phyloP scores from a whole-genome alignment of 2,113 vertebrate genomes.

The Bos indicus region DNA sequence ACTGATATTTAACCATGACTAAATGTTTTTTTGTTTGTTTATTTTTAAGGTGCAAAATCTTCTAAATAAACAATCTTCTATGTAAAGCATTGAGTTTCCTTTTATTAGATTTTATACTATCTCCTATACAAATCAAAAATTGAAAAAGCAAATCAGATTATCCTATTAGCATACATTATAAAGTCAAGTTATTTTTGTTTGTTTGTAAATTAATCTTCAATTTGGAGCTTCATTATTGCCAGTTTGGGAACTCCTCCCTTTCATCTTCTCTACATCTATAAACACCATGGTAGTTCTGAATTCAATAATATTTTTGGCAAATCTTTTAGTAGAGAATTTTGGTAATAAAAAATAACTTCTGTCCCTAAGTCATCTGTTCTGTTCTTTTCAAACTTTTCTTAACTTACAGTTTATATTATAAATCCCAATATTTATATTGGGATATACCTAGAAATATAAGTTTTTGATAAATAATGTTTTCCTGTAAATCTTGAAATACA shows the following conservation, averaged over 20 bases:
- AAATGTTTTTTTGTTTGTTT: not conserved
- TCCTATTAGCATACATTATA: not conserved
- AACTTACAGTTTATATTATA: not conserved
- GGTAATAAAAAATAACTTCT: conserved; percentile 2
- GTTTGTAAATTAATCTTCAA: not conserved
- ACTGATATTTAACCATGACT: not conserved
- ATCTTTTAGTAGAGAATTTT: not conserved
- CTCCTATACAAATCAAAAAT: not conserved
- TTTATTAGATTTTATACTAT: conserved; percentile 11
- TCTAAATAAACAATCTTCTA: not conserved
- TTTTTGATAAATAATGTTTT: not conserved
- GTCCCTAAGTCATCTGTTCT: not conserved
- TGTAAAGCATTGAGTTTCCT: not conserved
- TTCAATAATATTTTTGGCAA: not conserved
- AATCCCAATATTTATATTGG: not conserved
- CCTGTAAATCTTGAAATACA: not conserved
- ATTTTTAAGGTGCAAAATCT: not conserved
- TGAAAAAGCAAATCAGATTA: not conserved
- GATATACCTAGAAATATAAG: not conserved
- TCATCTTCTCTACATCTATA: not conserved
- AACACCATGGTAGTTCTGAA: not conserved
- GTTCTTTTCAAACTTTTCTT: not conserved
- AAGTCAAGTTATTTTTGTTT: not conserved
- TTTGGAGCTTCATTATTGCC: not conserved
- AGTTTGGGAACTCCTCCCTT: not conserved